These are phyloP conservation scores for Halcyon leucocephala DNA, from an alignment of 2,797 vertebrate species.

Conservation along the genomic window DNA sequence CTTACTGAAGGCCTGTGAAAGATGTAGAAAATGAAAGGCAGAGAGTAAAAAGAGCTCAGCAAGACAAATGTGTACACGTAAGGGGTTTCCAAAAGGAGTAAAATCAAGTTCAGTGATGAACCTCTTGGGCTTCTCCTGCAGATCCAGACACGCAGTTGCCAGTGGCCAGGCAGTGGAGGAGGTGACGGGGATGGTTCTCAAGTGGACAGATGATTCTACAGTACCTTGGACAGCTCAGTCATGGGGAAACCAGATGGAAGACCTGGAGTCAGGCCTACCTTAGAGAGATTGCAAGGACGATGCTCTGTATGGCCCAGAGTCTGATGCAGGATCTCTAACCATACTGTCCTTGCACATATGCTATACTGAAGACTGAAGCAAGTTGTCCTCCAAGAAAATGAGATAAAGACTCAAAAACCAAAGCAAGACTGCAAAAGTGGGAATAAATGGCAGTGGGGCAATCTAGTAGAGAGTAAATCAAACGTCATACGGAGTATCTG, in stretches of 20 bases:
- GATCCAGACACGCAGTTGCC: accelerated
- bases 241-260: neutral
- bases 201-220: neutral
- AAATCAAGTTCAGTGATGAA: neutral
- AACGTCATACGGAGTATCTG: neutral
- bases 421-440: neutral
- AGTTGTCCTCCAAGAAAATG: neutral
- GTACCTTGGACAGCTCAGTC: slow-evolving; percentile 70
- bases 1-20: neutral
- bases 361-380: neutral
- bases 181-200: neutral
- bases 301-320: neutral
- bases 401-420: neutral
- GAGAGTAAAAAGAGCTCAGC: neutral
- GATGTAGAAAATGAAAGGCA: neutral
- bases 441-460: neutral
- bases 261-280: neutral
- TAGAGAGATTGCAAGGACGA: neutral
- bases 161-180: neutral
- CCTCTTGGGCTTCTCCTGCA: neutral
- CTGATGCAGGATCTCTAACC: neutral
- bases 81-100: neutral
- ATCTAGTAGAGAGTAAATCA: neutral
- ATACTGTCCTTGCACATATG: neutral
- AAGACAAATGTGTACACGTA: neutral